Evolutionary conservation across 2,888 invertebrate genomes (phyloP).

Genomic region (Steinernema carpocapsae): DNA sequence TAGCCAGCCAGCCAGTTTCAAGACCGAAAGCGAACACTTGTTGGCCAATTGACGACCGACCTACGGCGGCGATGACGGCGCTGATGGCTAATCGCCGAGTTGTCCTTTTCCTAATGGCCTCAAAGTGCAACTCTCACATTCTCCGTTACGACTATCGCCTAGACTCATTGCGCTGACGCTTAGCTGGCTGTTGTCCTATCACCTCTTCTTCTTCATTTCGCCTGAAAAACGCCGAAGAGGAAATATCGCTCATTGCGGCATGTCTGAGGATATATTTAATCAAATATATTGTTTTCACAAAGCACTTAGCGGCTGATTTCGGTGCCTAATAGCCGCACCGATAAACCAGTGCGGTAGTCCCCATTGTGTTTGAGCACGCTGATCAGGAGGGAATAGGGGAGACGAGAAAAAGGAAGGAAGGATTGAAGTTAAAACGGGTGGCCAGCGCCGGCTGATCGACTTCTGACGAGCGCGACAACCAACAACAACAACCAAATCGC

Average conservation of each 20-base stretch:
- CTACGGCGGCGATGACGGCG: neutral
- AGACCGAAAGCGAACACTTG: constrained; percentile 25
- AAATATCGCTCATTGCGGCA: neutral
- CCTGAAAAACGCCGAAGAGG: constrained; percentile 22
- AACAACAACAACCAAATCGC: constrained; percentile 12
- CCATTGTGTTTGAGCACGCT: neutral
- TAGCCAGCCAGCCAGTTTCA: neutral
- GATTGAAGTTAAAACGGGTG: constrained; percentile 24
- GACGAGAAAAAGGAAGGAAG: neutral
- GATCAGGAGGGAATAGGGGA: neutral
- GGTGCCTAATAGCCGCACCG: too few species aligned
- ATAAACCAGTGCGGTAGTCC: too few species aligned
- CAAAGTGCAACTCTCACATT: constrained; percentile 30
- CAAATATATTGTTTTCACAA: too few species aligned
- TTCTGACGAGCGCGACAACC: constrained; percentile 20
- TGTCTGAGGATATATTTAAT: too few species aligned
- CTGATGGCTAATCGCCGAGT: too few species aligned
- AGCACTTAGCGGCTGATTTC: constrained; percentile 11
- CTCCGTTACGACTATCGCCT: constrained; percentile 10
- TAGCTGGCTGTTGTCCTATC: constrained; percentile 10
- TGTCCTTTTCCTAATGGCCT: neutral
- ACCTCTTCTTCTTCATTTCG: constrained; percentile 10
- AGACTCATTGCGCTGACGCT: constrained; percentile 8
- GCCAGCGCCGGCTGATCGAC: constrained; percentile 16
- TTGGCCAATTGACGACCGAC: constrained; percentile 30